These are phyloP conservation scores for Pomatorhinus ruficollis DNA, from an alignment of 2,113 vertebrate species.

Conservation along the genomic window DNA sequence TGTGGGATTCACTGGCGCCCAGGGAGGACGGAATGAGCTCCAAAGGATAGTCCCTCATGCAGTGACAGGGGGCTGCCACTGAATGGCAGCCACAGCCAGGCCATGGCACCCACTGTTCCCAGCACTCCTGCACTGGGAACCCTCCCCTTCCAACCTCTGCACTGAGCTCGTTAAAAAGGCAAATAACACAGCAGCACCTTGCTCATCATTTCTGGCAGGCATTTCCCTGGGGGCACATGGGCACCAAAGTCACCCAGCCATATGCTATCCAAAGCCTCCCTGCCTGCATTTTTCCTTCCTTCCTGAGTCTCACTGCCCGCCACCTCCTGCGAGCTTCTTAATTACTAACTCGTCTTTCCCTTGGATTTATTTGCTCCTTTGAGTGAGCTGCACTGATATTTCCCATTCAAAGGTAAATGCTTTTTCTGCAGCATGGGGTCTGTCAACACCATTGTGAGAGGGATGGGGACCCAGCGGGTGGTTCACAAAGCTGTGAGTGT, in stretches of 20 bases:
- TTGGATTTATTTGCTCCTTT: neutral
- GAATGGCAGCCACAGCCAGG: neutral
- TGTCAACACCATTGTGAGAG: rapidly evolving
- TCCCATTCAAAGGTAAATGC: neutral
- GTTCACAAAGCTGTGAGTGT: neutral
- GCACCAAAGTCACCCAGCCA: neutral
- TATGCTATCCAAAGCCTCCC: rapidly evolving
- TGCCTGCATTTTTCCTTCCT: neutral
- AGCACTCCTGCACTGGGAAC: neutral
- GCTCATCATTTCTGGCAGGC: rapidly evolving
- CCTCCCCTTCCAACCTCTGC: neutral
- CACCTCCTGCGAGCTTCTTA: rapidly evolving
- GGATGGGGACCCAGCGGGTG: rapidly evolving
- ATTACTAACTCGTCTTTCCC: neutral
- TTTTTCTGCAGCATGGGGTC: neutral
- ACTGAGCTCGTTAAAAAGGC: neutral
- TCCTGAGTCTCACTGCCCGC: neutral
- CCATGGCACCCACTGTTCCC: neutral
- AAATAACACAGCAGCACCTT: rapidly evolving
- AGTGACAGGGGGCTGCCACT: neutral
- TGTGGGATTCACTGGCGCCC: neutral
- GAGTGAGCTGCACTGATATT: rapidly evolving
- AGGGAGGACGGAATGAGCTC: neutral
- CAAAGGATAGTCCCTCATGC: neutral
- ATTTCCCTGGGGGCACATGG: neutral